phyloP scores from a whole-genome alignment of 2,888 invertebrate genomes.

The Sphaeridia pumilis region DNA sequence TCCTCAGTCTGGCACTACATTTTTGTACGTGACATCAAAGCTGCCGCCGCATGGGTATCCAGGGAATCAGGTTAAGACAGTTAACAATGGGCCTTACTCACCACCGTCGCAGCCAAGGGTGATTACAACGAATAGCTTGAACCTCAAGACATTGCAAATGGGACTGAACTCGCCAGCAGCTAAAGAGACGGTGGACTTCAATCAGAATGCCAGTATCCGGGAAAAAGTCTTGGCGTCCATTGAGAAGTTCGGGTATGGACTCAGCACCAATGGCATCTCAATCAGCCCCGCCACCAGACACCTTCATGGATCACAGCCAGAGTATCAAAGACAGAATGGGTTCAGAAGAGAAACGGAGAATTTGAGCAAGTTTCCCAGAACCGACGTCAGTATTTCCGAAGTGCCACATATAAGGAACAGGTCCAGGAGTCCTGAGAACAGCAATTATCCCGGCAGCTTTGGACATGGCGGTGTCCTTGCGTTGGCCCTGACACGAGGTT shows the following conservation, averaged over 20 bases:
- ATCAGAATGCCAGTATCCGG: conserved; percentile 21
- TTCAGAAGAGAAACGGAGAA: conserved; percentile 6
- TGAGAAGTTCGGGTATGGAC: conserved; percentile 34
- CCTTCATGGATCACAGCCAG: neutral
- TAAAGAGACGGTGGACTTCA: conserved; percentile 18
- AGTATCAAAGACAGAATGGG: neutral
- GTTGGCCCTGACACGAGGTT: conserved; percentile 33
- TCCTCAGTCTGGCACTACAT: conserved; percentile 35
- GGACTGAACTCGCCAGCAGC: conserved; percentile 10
- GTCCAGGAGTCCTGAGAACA: conserved; percentile 27
- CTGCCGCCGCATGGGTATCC: conserved; percentile 22
- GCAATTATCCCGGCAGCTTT: conserved; percentile 6
- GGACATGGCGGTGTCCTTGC: conserved; percentile 35
- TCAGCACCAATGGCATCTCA: conserved; percentile 10
- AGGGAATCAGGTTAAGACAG: neutral
- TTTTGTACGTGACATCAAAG: conserved; percentile 35
- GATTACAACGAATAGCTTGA: conserved; percentile 10
- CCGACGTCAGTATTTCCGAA: neutral
- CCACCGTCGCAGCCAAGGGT: neutral
- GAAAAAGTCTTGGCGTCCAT: conserved; percentile 34
- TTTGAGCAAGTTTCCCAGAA: conserved; percentile 12
- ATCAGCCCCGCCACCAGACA: neutral
- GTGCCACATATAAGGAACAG: conserved; percentile 17
- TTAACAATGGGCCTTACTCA: neutral
- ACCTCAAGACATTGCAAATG: conserved; percentile 9